Percentiles rank a stretch among this genome's conserved stretches.
phyloP scores from a whole-genome alignment of 2,113 vertebrate genomes.

The Prionailurus viverrinus region DNA sequence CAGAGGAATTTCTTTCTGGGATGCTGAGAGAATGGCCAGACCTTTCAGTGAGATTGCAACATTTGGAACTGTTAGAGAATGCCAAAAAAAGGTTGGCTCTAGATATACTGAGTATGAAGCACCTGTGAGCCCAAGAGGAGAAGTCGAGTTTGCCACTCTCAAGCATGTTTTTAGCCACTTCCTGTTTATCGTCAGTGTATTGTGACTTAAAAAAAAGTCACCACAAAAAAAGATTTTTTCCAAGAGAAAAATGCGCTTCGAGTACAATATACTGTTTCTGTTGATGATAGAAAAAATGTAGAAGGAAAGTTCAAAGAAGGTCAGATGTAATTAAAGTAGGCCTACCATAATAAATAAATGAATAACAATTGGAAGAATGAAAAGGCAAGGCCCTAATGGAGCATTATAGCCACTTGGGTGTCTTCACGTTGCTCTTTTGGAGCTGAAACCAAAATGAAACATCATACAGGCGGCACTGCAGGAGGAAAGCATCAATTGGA shows the following conservation, averaged over 20 bases:
- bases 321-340: conserved; percentile 26
- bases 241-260: conserved; percentile 17
- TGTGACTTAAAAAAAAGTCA: conserved; percentile 29
- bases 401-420: neutral
- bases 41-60: neutral
- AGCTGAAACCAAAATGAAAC: neutral
- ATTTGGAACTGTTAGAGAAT: neutral
- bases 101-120: neutral
- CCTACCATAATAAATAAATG: neutral
- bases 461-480: rapidly evolving
- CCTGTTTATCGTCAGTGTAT: neutral
- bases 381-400: neutral
- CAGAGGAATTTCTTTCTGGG: neutral
- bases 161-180: conserved; percentile 54
- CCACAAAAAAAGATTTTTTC: neutral
- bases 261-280: neutral
- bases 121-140: neutral
- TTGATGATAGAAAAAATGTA: neutral
- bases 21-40: neutral
- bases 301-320: conserved; percentile 40
- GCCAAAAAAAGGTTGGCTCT: neutral
- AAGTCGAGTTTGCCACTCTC: neutral
- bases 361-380: neutral
- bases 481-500: neutral
- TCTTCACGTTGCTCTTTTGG: conserved; percentile 9